These are phyloP conservation scores for Urosaurus nigricauda DNA, from an alignment of 2,797 vertebrate genomes.

Conservation along the genomic window DNA sequence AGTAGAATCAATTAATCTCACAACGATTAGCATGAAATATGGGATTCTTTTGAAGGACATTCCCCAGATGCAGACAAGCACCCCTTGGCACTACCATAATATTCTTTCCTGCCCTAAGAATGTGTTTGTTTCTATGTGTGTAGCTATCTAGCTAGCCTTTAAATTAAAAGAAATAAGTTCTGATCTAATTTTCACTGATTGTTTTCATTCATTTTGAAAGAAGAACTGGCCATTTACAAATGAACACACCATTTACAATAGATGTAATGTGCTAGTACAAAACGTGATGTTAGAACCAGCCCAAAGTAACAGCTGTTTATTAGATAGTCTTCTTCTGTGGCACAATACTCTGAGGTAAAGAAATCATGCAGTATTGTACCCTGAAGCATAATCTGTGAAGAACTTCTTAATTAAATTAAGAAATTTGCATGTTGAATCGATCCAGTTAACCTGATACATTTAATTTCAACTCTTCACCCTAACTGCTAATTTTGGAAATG, in stretches of 20 bases:
- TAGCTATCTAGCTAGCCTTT: background rate
- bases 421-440: constrained; percentile 6
- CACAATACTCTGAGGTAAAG: constrained; percentile 7
- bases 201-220: background rate
- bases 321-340: background rate
- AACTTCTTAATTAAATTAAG: constrained; percentile 21
- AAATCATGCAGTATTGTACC: constrained; percentile 4
- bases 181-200: background rate
- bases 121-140: background rate
- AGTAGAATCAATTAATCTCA: too few species aligned
- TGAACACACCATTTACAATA: background rate
- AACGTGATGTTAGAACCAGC: background rate
- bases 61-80: too few species aligned
- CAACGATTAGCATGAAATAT: too few species aligned
- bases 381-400: constrained; percentile 17
- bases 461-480: background rate
- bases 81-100: background rate
- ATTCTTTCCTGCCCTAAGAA: background rate
- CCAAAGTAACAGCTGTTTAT: background rate
- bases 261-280: background rate
- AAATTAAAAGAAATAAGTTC: background rate
- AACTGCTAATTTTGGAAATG: constrained; percentile 18
- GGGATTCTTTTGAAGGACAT: too few species aligned
- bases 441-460: background rate
- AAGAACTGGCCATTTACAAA: background rate